Conservation (phyloP, 2,888 invertebrate species). For the Pristionchus exspectatus region DNA sequence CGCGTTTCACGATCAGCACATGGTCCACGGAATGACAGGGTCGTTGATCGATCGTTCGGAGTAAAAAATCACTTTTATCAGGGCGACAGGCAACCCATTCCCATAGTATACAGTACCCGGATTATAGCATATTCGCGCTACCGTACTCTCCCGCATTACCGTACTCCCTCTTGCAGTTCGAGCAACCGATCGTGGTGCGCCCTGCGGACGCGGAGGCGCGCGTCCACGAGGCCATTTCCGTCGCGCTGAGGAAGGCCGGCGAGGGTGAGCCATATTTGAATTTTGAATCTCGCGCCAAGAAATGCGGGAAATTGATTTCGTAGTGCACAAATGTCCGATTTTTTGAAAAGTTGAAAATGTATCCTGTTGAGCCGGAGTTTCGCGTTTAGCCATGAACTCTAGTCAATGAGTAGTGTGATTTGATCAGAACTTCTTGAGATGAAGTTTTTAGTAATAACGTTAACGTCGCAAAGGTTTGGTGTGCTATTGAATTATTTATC, state of each 20-base stretch:
- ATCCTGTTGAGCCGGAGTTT: not conserved
- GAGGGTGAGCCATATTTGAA: constrained; percentile 10
- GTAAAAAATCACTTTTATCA: too few relatives aligned
- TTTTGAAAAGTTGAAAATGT: not conserved
- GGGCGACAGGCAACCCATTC: too few relatives aligned
- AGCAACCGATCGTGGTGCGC: constrained; percentile 21
- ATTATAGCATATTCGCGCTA: too few relatives aligned
- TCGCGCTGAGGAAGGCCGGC: constrained; percentile 18
- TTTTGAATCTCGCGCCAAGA: constrained; percentile 7
- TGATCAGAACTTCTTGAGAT: not conserved
- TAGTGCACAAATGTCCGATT: not conserved
- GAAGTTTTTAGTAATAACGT: too few relatives aligned
- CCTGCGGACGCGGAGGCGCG: constrained; percentile 44
- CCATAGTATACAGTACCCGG: too few relatives aligned
- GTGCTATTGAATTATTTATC: too few relatives aligned
- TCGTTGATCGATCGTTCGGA: too few relatives aligned
- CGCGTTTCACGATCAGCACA: not conserved
- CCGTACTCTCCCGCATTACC: too few relatives aligned
- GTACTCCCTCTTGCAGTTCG: constrained; percentile 41
- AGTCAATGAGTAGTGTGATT: not conserved
- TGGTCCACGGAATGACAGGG: not conserved
- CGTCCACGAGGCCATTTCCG: constrained; percentile 37
- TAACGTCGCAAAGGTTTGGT: too few relatives aligned
- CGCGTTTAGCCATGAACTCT: not conserved
- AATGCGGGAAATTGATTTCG: not conserved